A percentile compares a stretch with the other conserved stretches of the same genome.
phyloP scores from a whole-genome alignment of 2,888 invertebrate species.

The Caenorhabditis sp. region DNA sequence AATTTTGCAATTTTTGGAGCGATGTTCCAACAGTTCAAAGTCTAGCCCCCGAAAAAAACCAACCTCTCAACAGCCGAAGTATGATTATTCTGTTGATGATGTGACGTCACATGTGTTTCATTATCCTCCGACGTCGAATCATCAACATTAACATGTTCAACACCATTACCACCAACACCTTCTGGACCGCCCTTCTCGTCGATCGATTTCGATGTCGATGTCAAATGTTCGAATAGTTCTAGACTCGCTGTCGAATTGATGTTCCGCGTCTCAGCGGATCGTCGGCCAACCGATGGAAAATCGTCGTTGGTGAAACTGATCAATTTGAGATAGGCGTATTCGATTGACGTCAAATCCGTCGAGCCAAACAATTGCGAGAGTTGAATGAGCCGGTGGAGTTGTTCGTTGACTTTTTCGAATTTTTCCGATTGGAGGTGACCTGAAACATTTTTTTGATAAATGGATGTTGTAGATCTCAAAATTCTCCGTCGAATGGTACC shows the following conservation, averaged over 20 bases:
- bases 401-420: constrained; percentile 44
- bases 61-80: constrained; percentile 49
- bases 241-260: constrained; percentile 78
- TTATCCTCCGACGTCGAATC: constrained; percentile 59
- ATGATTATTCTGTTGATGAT: constrained; percentile 19
- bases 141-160: constrained; percentile 44
- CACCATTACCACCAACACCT: neutral
- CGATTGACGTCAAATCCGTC: constrained; percentile 54
- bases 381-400: constrained; percentile 41
- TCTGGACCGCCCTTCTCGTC: neutral
- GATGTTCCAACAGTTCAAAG: too few species aligned
- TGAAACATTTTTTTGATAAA: constrained; percentile 43
- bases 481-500: neutral
- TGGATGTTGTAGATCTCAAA: neutral
- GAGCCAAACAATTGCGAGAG: constrained; percentile 42
- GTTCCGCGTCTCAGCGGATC: constrained; percentile 75
- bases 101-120: constrained; percentile 53
- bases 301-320: constrained; percentile 72
- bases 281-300: constrained; percentile 74
- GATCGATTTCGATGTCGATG: constrained; percentile 16
- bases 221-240: constrained; percentile 73
- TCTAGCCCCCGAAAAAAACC: neutral
- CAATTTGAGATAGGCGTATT: constrained; percentile 69
- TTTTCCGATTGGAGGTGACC: constrained; percentile 71
- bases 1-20: too few species aligned